A percentile compares a stretch with the other conserved stretches of the same genome.
These are phyloP conservation scores for Thryonomys swinderianus DNA, from an alignment of 2,113 vertebrate genomes.

Conservation along the genomic window DNA sequence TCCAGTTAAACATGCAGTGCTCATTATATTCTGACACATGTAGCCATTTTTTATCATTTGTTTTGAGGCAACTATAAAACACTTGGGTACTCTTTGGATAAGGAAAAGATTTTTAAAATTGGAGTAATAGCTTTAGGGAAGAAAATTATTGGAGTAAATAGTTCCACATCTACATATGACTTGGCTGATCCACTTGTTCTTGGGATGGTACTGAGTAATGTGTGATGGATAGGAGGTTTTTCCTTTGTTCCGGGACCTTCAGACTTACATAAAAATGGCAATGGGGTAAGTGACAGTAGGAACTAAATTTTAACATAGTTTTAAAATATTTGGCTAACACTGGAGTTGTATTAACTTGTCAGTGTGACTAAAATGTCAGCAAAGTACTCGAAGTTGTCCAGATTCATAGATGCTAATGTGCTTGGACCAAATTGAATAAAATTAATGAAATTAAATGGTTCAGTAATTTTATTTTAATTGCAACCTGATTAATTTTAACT, in stretches of 20 bases:
- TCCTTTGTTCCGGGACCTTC: background rate
- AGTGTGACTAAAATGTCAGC: conserved; percentile 55
- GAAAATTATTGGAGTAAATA: background rate
- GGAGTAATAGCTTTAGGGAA: background rate
- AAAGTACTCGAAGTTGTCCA: conserved; percentile 52
- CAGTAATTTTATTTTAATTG: conserved; percentile 58
- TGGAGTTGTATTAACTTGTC: conserved; percentile 70
- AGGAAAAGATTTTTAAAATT: background rate
- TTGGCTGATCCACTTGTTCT: background rate
- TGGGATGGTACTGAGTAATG: background rate
- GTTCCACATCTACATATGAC: background rate
- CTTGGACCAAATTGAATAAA: conserved; percentile 8
- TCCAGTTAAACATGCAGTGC: background rate
- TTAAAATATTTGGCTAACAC: conserved; percentile 21
- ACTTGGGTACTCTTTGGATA: background rate
- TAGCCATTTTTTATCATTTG: background rate
- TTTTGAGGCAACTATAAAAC: background rate
- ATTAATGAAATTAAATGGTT: conserved; percentile 37
- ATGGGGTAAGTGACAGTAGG: background rate
- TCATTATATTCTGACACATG: conserved; percentile 7
- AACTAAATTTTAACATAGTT: conserved; percentile 56
- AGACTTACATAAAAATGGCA: background rate
- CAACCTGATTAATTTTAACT: conserved; percentile 47
- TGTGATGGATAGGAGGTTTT: background rate
- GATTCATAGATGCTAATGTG: conserved; percentile 6